phyloP scores from a whole-genome alignment of 92 coral and sea anemone genomes.

The Micromussa lordhowensis region DNA sequence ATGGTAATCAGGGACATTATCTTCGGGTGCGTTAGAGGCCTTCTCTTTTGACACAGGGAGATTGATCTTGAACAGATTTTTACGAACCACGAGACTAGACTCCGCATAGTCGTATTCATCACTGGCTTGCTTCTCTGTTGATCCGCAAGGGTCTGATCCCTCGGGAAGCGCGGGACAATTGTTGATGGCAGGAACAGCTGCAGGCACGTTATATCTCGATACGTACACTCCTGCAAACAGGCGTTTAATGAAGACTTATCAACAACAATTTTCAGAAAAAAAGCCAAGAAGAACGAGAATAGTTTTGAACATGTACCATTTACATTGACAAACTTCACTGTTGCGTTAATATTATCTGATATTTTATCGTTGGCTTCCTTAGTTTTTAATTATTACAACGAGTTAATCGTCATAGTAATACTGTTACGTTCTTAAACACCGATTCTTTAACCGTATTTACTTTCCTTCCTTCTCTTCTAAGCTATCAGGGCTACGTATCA shows the following conservation, averaged over 20 bases:
- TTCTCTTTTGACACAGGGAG: not conserved
- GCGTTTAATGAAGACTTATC: not conserved
- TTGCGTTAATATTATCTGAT: too few species aligned
- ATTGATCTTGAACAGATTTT: not conserved
- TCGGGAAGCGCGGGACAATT: not conserved
- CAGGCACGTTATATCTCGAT: constrained; percentile 9
- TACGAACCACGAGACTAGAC: not conserved
- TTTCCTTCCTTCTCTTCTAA: too few species aligned
- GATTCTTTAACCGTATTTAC: too few species aligned
- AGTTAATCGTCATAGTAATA: too few species aligned
- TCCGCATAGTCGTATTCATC: constrained; percentile 14
- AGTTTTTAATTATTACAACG: too few species aligned
- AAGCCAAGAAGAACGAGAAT: not conserved
- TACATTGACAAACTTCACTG: too few species aligned
- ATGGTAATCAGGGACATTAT: not conserved
- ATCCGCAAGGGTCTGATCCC: not conserved
- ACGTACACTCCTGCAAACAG: constrained; percentile 9
- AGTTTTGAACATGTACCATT: not conserved
- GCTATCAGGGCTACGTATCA: too few species aligned
- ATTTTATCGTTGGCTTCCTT: too few species aligned
- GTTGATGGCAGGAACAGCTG: not conserved
- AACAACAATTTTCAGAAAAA: not conserved
- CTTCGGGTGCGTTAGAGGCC: not conserved
- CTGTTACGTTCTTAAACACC: too few species aligned
- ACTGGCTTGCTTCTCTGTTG: not conserved